Conservation (phyloP, 2,888 invertebrate species). For the Lasioglossum malachurum region DNA sequence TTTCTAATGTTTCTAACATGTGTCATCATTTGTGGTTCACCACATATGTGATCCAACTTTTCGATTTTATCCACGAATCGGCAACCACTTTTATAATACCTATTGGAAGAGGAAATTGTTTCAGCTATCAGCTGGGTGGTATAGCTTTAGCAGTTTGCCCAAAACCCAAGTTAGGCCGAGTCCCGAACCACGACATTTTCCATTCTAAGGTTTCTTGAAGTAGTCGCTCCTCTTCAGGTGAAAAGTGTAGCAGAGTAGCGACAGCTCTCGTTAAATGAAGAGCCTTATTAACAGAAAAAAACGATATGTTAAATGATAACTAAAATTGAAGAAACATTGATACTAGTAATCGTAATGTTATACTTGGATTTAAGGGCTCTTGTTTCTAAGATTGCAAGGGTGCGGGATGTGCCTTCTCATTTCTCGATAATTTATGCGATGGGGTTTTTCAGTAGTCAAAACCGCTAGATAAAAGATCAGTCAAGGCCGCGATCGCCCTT, state of each 20-base stretch:
- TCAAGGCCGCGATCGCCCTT: too few relatives aligned
- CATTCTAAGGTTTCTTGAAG: conserved; percentile 92
- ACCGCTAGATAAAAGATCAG: too few relatives aligned
- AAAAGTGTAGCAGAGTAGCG: conserved; percentile 92
- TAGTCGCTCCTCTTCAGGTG: conserved; percentile 94
- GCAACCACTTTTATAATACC: conserved; percentile 51
- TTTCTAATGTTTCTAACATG: conserved; percentile 18
- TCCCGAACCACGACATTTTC: conserved; percentile 91
- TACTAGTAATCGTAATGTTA: background rate
- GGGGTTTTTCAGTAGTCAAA: too few relatives aligned
- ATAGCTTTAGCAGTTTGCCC: conserved; percentile 87
- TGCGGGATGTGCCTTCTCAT: too few relatives aligned
- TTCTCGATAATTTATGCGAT: too few relatives aligned
- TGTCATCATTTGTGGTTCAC: conserved; percentile 37
- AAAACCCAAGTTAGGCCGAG: conserved; percentile 87
- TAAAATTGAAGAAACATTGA: background rate
- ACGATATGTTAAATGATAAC: background rate
- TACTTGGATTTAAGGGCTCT: background rate
- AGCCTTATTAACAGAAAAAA: conserved; percentile 86
- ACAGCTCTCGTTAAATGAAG: conserved; percentile 96
- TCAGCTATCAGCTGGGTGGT: conserved; percentile 87
- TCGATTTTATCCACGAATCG: conserved; percentile 42
- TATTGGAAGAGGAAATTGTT: conserved; percentile 55
- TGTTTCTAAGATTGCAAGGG: too few relatives aligned
- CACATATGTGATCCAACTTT: conserved; percentile 29